Evolutionary conservation across 2,888 invertebrate species (phyloP), one percentile per base, ranked within the genome.

Genomic region (Pammene fasciana): DNA sequence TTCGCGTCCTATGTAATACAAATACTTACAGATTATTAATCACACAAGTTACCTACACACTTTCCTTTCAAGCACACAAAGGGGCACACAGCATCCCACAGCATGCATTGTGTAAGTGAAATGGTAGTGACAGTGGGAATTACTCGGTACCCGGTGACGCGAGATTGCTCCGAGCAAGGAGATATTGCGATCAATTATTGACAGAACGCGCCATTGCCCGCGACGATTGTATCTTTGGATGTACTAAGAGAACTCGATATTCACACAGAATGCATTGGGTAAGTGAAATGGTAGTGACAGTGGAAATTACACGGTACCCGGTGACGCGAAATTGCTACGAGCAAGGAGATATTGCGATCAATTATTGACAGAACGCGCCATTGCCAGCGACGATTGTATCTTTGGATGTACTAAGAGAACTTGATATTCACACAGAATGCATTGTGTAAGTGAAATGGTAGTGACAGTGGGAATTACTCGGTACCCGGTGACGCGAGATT

Each of bases 131-230:
- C 59, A 43, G 43, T 11, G 43, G 10, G 38, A 61, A 50, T 61
- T 16, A 36, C 38, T 38, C 9, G 46, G 16, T 18, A 38, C 38
- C 48, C n/a, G 36, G 14, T 36, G 60, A 48, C 46, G 61, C 18
- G 38, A 61, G 61, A 61, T 61, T 61, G 50, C 38, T 50, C 60
- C 34, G 34, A 45, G 60, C 61, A 46, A 7, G 18, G 61, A 61
- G 61, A 61, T 61, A 61, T 61, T 50, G 61, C 61, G 38, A 61
- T 61, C 61, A 50, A 61, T 61, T 61, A 61, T 61, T 61, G 50
- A 61, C 61, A 61, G 60, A 60, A 61, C 61, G 50, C 61, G 61
- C 61, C 38, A 41, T 50, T 50, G 48, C 18, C 60, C 46, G 36
- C 48, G 38, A 61, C 61, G 61, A 61, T 61, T 61, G 61, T 61